Base-by-base conservation (phyloP, 2,797 vertebrate genomes). In the Hemibagrus guttatus region DNA sequence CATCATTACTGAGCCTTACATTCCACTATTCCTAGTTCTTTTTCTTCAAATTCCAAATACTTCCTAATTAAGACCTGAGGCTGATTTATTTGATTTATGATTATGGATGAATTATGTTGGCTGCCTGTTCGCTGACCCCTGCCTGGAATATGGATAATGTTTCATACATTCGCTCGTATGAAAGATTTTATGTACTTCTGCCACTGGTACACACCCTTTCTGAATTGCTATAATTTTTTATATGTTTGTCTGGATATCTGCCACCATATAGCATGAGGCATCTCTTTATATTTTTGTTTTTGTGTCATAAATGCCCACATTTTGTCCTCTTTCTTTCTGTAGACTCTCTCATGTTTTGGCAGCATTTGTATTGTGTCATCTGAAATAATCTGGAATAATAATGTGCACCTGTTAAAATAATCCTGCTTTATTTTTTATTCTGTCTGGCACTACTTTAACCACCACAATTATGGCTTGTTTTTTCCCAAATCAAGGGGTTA, bases 31-130 rank as follows among this genome's bases (percentile, higher is more conserved):
- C 12, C 42, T 49, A 74, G 9, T n/a, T 54, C 26, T 54, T 54
- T 75, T 26, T 52, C 17, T 75, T 35, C 16, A 35, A 56, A 56
- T 78, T 56, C 52, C 75, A 56, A 78, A 17, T 56, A 11, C n/a
- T 56, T 39, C 54, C 49, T 28, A 0, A 12, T 52, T 75, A 49
- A 56, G n/a, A 31, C 52, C n/a, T 59, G 76, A 31, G 16, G 11
- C n/a, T 61, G 78, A 80, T 61, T n/a, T 61, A 61, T 42, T 80
- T 42, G 21, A 80, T 80, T 80, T 61, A 42, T 80, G 58, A 81
- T 66, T 49, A 80, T 23, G 19, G 39, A 81, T 81, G 39, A 12
- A 54, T 54, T 35, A 35, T 56, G 28, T 35, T 78, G 54, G 54
- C 28, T 58, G 75, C 54, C 75, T 61, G 56, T 80, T 80, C 21